phyloP scores from a whole-genome alignment of 1,140 invertebrate species.

The Ectropis grisescens region DNA sequence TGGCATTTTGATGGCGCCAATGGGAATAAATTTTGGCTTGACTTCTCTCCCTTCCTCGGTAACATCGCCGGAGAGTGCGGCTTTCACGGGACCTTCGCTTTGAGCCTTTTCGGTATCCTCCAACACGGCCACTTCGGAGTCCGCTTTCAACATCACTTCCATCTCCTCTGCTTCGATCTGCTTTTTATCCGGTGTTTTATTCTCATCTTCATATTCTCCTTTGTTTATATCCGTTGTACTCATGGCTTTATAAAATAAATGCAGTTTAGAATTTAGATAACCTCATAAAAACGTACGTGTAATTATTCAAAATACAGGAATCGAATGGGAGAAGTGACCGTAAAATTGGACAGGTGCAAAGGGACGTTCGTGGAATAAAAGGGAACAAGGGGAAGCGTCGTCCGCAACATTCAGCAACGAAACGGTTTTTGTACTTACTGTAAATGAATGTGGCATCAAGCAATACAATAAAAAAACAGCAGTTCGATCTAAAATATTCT shows the following conservation, averaged over 20 bases:
- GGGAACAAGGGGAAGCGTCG: no score
- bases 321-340: no score
- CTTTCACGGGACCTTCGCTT: constrained; percentile 70
- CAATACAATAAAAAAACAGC: no score
- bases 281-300: no score
- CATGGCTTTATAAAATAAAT: constrained; percentile 38
- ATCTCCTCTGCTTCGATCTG: constrained; percentile 80
- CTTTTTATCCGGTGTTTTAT: constrained; percentile 77
- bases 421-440: no score
- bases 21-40: constrained; percentile 85
- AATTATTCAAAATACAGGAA: no score
- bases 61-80: constrained; percentile 65
- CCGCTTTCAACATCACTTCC: constrained; percentile 78
- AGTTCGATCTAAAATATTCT: no score
- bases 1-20: constrained; percentile 86
- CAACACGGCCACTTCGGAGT: constrained; percentile 56
- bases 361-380: no score
- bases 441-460: no score
- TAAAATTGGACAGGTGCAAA: no score
- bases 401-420: no score
- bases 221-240: constrained; percentile 50
- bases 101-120: constrained; percentile 54
- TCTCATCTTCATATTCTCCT: constrained; percentile 46
- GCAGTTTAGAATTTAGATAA: no score
- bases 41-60: constrained; percentile 78